A percentile compares a stretch with the other conserved stretches of the same genome.
Evolutionary conservation across 2,888 invertebrate species (phyloP).

Genomic region (Eupeodes luniger): DNA sequence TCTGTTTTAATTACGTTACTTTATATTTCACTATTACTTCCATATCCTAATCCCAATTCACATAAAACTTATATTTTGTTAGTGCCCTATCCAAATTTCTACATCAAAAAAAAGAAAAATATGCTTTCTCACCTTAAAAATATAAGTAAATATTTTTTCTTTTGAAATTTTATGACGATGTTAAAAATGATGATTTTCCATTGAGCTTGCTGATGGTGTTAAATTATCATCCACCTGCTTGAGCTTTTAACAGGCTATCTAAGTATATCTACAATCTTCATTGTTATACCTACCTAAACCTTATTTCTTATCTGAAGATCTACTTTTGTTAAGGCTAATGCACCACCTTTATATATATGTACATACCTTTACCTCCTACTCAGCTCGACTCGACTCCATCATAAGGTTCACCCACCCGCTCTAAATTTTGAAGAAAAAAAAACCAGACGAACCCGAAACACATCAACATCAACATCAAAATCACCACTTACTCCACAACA

Average conservation of each 20-base stretch:
- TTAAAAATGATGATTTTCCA: conserved; percentile 56
- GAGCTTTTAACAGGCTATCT: conserved; percentile 42
- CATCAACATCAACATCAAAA: conserved; percentile 68
- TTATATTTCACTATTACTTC: too few relatives aligned
- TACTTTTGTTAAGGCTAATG: conserved; percentile 63
- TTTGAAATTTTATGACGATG: conserved; percentile 59
- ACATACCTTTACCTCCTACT: too few relatives aligned
- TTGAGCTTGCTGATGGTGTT: conserved; percentile 40
- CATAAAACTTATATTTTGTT: not conserved
- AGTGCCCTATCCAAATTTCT: too few relatives aligned
- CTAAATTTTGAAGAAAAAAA: conserved; percentile 3
- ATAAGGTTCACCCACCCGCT: conserved; percentile 26
- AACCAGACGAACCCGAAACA: conserved; percentile 35
- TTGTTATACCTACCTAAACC: conserved; percentile 3
- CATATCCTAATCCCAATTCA: too few relatives aligned
- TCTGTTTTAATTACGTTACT: too few relatives aligned
- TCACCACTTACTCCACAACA: conserved; percentile 66
- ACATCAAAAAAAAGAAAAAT: too few relatives aligned
- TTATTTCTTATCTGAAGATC: conserved; percentile 53
- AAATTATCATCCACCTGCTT: conserved; percentile 69
- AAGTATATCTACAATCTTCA: not conserved
- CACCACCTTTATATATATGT: not conserved
- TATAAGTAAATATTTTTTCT: conserved; percentile 11
- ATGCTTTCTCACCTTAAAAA: not conserved
- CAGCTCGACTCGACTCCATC: not conserved